phyloP scores from a whole-genome alignment of 64 coral and sea anemone genomes.

The Actinia equina region DNA sequence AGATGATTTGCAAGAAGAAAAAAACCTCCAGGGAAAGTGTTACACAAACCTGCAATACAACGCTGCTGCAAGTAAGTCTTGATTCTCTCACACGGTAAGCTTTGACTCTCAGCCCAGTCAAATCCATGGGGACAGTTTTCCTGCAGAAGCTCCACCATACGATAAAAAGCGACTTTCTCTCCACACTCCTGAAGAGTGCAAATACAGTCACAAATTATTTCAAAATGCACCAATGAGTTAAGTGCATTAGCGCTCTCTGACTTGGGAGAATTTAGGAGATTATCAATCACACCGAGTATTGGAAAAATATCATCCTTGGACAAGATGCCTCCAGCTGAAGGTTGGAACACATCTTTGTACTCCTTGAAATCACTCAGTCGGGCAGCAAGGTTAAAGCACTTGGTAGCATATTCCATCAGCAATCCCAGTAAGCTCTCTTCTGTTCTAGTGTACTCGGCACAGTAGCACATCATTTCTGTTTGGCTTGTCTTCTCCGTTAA shows the following conservation, averaged over 20 bases:
- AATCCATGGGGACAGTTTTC: slow-evolving; percentile 71
- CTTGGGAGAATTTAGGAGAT: slow-evolving; percentile 50
- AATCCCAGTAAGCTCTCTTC: slow-evolving; percentile 40
- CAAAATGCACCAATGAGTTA: slow-evolving; percentile 67
- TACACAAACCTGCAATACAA: slow-evolving; percentile 11
- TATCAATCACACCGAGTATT: slow-evolving; percentile 69
- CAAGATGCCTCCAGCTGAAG: slow-evolving; percentile 67
- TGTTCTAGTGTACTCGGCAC: slow-evolving; percentile 47
- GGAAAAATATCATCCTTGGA: slow-evolving; percentile 75
- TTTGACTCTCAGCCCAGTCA: slow-evolving; percentile 68
- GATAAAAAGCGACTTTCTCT: slow-evolving; percentile 52
- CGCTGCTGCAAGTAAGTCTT: slow-evolving; percentile 44
- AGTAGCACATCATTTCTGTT: slow-evolving; percentile 43
- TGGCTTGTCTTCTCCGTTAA: slow-evolving; percentile 67
- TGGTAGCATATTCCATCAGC: slow-evolving; percentile 74
- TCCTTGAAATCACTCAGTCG: slow-evolving; percentile 85
- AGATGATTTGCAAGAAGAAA: too few relatives aligned
- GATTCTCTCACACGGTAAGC: slow-evolving; percentile 51
- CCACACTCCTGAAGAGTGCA: slow-evolving; percentile 82
- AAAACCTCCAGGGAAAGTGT: too few relatives aligned
- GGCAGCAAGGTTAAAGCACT: slow-evolving; percentile 79
- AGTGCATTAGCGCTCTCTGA: slow-evolving; percentile 42
- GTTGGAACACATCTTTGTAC: slow-evolving; percentile 90
- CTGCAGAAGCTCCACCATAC: slow-evolving; percentile 50
- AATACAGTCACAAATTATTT: slow-evolving; percentile 67